Percentiles rank a stretch among this genome's conserved stretches.
These are phyloP conservation scores for Larimichthys polyactis DNA, from an alignment of 2,113 vertebrate genomes.

Conservation along the genomic window DNA sequence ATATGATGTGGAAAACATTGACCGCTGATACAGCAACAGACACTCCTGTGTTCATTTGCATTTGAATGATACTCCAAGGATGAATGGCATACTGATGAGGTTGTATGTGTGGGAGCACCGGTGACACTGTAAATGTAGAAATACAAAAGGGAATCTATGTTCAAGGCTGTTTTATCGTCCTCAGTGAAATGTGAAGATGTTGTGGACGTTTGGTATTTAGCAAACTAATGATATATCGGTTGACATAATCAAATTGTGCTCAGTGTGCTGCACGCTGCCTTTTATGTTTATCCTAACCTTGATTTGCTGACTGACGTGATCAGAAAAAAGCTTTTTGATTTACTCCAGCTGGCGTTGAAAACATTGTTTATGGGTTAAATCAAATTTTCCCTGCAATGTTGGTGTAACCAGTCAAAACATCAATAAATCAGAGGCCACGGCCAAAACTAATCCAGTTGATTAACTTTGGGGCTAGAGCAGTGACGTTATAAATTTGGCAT, in stretches of 20 bases:
- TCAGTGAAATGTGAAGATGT: not conserved
- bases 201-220: not conserved
- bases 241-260: too few species aligned
- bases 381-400: not conserved
- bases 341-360: not conserved
- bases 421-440: too few species aligned
- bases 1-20: not conserved
- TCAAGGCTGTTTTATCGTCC: not conserved
- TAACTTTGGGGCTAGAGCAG: too few species aligned
- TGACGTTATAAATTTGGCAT: too few species aligned
- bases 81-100: constrained; percentile 8
- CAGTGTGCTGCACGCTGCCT: not conserved
- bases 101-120: not conserved
- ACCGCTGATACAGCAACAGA: not conserved
- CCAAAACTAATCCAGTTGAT: too few species aligned
- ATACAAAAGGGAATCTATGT: not conserved
- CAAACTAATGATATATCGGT: not conserved
- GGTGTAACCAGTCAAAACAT: not conserved
- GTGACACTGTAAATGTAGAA: not conserved
- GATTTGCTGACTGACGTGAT: not conserved
- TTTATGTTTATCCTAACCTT: not conserved
- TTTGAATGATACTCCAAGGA: constrained; percentile 30
- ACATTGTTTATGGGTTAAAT: not conserved
- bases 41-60: constrained; percentile 12
- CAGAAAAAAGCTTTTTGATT: not conserved